phyloP scores from a whole-genome alignment of 2,888 invertebrate genomes.

The Plagiodera versicolora region DNA sequence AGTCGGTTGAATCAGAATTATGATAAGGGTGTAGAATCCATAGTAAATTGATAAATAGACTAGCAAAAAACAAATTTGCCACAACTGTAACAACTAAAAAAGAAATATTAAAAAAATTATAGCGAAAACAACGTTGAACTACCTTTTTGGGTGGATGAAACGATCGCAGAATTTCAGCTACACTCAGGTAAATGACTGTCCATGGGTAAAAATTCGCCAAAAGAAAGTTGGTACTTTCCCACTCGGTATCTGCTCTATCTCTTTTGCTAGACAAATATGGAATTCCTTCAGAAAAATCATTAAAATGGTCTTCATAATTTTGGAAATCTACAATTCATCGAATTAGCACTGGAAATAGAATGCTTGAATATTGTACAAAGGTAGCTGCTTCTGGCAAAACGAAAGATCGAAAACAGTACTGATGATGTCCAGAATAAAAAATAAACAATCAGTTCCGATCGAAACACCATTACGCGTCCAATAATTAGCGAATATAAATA shows the following conservation, averaged over 20 bases:
- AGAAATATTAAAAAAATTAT: not conserved
- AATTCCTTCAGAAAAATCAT: slow-evolving; percentile 65
- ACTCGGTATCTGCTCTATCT: slow-evolving; percentile 73
- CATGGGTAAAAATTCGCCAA: slow-evolving; percentile 59
- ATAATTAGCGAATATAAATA: too few species aligned
- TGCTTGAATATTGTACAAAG: slow-evolving; percentile 27
- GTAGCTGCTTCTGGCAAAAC: slow-evolving; percentile 58
- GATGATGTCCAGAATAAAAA: slow-evolving; percentile 60
- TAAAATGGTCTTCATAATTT: slow-evolving; percentile 51
- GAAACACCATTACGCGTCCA: not conserved
- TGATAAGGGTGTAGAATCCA: slow-evolving; percentile 34
- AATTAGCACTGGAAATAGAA: slow-evolving; percentile 2
- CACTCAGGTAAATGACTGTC: slow-evolving; percentile 59
- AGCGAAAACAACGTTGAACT: not conserved
- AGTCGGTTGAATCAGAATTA: slow-evolving; percentile 57
- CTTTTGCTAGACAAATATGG: slow-evolving; percentile 58
- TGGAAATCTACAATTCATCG: slow-evolving; percentile 49
- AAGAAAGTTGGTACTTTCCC: slow-evolving; percentile 66
- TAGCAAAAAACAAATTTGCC: slow-evolving; percentile 60
- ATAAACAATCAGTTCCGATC: slow-evolving; percentile 47
- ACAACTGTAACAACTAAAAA: slow-evolving; percentile 57
- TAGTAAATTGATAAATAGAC: slow-evolving; percentile 42
- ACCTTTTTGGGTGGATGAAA: slow-evolving; percentile 29
- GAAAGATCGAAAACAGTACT: slow-evolving; percentile 61
- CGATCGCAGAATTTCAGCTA: slow-evolving; percentile 58